Evolutionary conservation across 2,888 invertebrate genomes (phyloP), one percentile per base, ranked within the genome.

Genomic region (Eutolmus rufibarbis): DNA sequence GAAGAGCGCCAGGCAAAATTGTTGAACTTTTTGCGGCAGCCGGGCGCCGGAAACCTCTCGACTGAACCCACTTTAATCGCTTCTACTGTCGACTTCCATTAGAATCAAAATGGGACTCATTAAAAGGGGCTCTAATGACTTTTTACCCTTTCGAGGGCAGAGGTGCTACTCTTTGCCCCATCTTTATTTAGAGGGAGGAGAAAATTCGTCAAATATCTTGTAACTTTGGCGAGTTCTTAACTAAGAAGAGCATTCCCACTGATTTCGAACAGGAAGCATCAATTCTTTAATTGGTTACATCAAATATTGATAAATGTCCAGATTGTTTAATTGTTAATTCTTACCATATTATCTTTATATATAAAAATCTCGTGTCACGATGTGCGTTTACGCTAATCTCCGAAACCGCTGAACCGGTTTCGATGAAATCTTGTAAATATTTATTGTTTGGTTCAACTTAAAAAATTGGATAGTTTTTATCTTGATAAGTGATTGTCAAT

Each of bases 11-110:
- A 9, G 43, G 37, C 19, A n/a, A 19, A 78, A 40, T 40, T 34
- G 78, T 78, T 78, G 19, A 78, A 78, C 78, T 78, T 40, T 78
- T 40, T 78, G 78, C 40, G 37, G 78, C n/a, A 37, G 78, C 8
- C 23, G 78, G 43, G 51, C 51, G 51, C 51, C 51, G 51, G 51
- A 51, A 51, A n/a, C 51, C 51, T 51, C 28, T 31, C 74, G 16
- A 37, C 37, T 34, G 74, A 16, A 37, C 74, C 74, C 74, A 28
- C 74, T 74, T 74, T 74, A 74, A 74, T 74, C 31, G 74, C 74
- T 74, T 31, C 31, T 12, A 74, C 31, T 28, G 74, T 74, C 31
- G 74, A 14, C 74, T 74, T 37, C 74, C 74, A 74, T 37, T 37
- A 74, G 74, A 37, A 31, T 34, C 31, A 74, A 74, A 74, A 34